Base-by-base conservation (phyloP, 2,797 vertebrate species). In the Pipistrellus kuhlii region DNA sequence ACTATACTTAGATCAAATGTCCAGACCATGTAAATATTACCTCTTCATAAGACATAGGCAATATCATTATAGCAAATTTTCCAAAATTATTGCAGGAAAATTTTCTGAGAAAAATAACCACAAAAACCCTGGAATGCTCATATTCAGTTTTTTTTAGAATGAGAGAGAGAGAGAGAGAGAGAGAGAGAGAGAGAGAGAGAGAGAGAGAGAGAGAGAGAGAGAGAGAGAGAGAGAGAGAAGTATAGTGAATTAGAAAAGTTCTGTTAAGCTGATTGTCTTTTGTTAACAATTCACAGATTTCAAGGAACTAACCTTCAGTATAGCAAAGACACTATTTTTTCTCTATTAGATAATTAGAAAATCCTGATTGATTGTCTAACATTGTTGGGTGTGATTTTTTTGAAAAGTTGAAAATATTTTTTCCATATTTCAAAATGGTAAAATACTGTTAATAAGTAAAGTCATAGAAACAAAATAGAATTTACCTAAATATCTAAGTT, bases 231-330 rank as follows among this genome's bases (percentile, higher is more conserved):
- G 38, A 38, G 38, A 38, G 55, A 57, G 53, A 55, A 23, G 4
- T 7, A 20, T 13, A 68, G 41, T 32, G 12, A 27, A 5, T n/a
- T 55, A 12, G 1, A 5, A 89, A 83, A 64, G 4, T 32, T 18
- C 4, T 64, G 8, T 93, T 53, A 59, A 80, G 10, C 2, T 6
- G n/a, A 20, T 71, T 51, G 44, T 35, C 7, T 72, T 25, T 51
- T 84, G 20, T 38, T 78, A 85, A 51, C 11, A 89, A 17, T 51
- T 51, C 51, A 76, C 3, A 48, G 15, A 30, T 57, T 44, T 57
- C 2, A 44, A 27, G 27, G 3, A 2, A 88, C 0, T 5, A 66
- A 14, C 4, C 3, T 1, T 53, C 32, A 59, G 2, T 11, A 32
- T 20, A 20, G 32, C 38, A 83, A 62, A 3, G 53, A 59, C 0